Conservation (phyloP, 2,888 invertebrate species). For the Perdita meconis region DNA sequence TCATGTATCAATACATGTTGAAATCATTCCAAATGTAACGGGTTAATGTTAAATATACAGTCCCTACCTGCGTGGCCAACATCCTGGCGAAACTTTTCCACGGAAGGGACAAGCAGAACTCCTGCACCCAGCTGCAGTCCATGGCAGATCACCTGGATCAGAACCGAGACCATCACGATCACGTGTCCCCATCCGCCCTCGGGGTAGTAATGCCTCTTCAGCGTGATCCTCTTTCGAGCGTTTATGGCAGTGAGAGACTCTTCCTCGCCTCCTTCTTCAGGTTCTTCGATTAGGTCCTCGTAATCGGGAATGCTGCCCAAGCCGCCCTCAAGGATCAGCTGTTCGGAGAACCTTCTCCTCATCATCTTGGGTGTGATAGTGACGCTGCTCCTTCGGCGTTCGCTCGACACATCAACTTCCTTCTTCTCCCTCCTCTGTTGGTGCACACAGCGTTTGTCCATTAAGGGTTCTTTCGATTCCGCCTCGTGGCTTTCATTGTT, state of each 20-base stretch:
- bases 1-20: no score
- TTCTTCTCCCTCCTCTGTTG: slow-evolving; percentile 33
- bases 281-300: slow-evolving; percentile 70
- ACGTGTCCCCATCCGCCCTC: slow-evolving; percentile 96
- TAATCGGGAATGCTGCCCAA: slow-evolving; percentile 69
- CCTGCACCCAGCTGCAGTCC: slow-evolving; percentile 89
- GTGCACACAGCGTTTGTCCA: slow-evolving; percentile 18
- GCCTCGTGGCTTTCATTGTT: slow-evolving; percentile 27
- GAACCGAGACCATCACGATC: slow-evolving; percentile 89
- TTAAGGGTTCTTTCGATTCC: neutral
- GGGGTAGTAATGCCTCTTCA: slow-evolving; percentile 90
- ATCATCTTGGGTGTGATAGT: slow-evolving; percentile 78
- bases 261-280: slow-evolving; percentile 67
- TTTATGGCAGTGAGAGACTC: slow-evolving; percentile 76
- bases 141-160: slow-evolving; percentile 90
- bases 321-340: slow-evolving; percentile 78
- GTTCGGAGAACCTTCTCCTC: slow-evolving; percentile 78
- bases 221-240: slow-evolving; percentile 77
- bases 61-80: slow-evolving; percentile 71
- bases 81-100: slow-evolving; percentile 61
- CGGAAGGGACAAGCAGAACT: slow-evolving; percentile 78
- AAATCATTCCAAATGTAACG: no score
- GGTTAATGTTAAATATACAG: neutral
- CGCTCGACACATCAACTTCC: slow-evolving; percentile 51
- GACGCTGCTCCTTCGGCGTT: slow-evolving; percentile 62